A percentile compares a stretch with the other conserved stretches of the same genome.
These are phyloP conservation scores for Atlantisia rogersi DNA, from an alignment of 2,113 vertebrate species.

Conservation along the genomic window DNA sequence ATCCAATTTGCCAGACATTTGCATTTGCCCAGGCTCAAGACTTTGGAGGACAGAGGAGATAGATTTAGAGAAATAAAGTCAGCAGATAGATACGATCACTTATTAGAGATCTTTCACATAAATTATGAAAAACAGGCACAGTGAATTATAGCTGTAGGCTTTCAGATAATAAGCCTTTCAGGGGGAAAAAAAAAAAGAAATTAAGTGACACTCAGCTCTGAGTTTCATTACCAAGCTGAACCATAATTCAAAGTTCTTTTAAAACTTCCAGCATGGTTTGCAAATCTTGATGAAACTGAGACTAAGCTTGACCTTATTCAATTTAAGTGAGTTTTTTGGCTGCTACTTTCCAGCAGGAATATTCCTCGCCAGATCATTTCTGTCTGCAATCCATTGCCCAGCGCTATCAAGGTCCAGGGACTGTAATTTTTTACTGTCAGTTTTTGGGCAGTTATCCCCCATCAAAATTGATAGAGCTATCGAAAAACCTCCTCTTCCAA, in stretches of 20 bases:
- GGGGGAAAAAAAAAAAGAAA: slow-evolving; percentile 31
- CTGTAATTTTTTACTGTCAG: not conserved
- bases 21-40: not conserved
- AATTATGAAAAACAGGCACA: slow-evolving; percentile 43
- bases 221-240: slow-evolving; percentile 13
- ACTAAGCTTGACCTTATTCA: not conserved
- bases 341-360: not conserved
- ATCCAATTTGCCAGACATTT: not conserved
- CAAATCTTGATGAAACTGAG: slow-evolving; percentile 16
- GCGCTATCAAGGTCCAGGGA: not conserved
- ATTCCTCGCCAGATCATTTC: not conserved
- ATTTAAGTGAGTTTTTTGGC: slow-evolving; percentile 4
- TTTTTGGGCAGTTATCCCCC: not conserved
- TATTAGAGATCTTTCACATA: slow-evolving; percentile 40
- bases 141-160: slow-evolving; percentile 39
- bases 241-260: slow-evolving; percentile 35
- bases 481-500: not conserved
- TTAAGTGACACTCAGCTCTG: not conserved
- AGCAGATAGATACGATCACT: slow-evolving; percentile 23
- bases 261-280: not conserved
- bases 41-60: slow-evolving; percentile 24
- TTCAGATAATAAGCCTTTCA: slow-evolving; percentile 53
- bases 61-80: slow-evolving; percentile 26
- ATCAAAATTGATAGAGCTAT: not conserved
- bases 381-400: not conserved